Percentiles rank a stretch among this genome's conserved stretches.
Conservation (phyloP, 2,797 vertebrate genomes). For the Tragopan temminckii region DNA sequence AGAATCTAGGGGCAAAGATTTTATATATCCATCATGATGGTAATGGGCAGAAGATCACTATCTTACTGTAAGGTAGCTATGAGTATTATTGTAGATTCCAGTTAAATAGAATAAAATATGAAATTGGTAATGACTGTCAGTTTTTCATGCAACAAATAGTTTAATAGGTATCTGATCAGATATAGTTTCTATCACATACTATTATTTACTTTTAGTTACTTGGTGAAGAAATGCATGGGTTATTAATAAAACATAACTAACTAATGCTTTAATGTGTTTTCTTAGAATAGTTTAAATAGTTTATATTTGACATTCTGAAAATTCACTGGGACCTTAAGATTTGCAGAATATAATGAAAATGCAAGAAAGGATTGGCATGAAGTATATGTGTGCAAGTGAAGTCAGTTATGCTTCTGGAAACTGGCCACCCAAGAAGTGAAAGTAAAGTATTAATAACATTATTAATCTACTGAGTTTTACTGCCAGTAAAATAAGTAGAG, state of each 20-base stretch:
- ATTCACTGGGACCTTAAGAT: neutral
- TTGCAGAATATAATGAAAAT: neutral
- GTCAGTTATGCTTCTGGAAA: neutral
- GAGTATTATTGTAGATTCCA: neutral
- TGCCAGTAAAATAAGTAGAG: slow-evolving; percentile 31
- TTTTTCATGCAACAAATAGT: neutral
- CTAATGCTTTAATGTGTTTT: neutral
- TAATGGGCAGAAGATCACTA: neutral
- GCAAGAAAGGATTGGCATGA: neutral
- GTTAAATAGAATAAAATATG: neutral
- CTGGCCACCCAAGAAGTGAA: slow-evolving; percentile 56
- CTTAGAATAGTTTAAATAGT: neutral
- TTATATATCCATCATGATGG: neutral
- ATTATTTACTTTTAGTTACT: neutral
- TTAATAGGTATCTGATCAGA: neutral
- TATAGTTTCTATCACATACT: neutral
- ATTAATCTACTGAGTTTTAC: slow-evolving; percentile 57
- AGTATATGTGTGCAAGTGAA: neutral
- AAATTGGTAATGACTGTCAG: neutral
- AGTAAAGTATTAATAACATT: slow-evolving; percentile 36
- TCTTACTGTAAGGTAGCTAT: neutral
- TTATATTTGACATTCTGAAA: neutral
- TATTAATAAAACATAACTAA: neutral
- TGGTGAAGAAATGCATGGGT: neutral
- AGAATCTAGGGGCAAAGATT: neutral